These are phyloP conservation scores for Caenorhabditis wallacei DNA, from an alignment of 2,888 invertebrate species.

Conservation along the genomic window DNA sequence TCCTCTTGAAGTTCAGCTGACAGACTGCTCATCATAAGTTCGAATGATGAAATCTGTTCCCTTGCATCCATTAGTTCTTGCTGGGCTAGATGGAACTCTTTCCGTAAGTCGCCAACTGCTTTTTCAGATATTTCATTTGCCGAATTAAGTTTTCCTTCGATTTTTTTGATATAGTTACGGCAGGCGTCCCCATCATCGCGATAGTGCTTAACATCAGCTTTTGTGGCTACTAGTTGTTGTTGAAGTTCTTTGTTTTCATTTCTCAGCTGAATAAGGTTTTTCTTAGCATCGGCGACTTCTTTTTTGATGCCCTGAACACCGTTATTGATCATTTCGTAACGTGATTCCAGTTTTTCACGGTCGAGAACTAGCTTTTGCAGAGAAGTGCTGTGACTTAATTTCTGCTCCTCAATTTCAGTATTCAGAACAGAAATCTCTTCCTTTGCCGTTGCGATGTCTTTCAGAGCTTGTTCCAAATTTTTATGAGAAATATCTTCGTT, in stretches of 20 bases:
- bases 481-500: not conserved
- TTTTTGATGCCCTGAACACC: conserved; percentile 24
- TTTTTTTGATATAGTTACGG: conserved; percentile 26
- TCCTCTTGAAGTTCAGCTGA: not conserved
- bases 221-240: conserved; percentile 11
- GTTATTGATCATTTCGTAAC: conserved; percentile 23
- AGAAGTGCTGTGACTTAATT: too few species aligned
- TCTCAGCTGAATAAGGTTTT: not conserved
- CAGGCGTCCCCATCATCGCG: conserved; percentile 15
- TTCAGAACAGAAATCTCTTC: not conserved
- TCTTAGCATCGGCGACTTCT: conserved; percentile 13
- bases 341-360: conserved; percentile 22
- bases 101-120: not conserved
- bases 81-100: not conserved
- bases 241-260: conserved; percentile 3
- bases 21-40: not conserved
- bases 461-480: not conserved
- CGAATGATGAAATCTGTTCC: not conserved
- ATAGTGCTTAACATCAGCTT: conserved; percentile 34
- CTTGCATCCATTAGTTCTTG: not conserved
- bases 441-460: not conserved
- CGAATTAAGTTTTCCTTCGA: conserved; percentile 1
- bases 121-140: not conserved
- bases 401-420: not conserved
- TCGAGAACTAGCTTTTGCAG: not conserved